A percentile compares a stretch with the other conserved stretches of the same genome.
Conservation (phyloP, 2,797 vertebrate genomes). For the Xiphorhynchus erythropygius region DNA sequence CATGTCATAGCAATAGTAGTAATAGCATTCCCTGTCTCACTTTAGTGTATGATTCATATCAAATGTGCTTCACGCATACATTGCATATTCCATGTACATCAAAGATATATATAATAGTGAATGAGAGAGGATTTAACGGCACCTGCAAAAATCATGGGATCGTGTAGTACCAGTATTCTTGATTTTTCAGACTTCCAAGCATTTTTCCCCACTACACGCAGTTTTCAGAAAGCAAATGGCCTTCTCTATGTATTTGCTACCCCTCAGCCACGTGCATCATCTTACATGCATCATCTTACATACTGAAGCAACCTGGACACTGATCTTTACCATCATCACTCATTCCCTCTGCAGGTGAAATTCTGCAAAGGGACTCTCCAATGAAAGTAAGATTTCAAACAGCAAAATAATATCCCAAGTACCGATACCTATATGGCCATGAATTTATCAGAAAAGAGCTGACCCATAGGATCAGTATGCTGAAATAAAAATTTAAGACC, state of each 20-base stretch:
- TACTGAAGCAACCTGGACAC: not conserved
- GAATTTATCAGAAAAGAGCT: not conserved
- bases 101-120: not conserved
- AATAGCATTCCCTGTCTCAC: not conserved
- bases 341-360: not conserved
- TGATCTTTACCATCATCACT: not conserved
- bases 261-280: not conserved
- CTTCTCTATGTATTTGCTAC: not conserved
- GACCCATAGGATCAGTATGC: not conserved
- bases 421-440: not conserved
- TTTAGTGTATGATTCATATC: not conserved
- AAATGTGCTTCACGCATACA: not conserved
- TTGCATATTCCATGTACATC: not conserved
- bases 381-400: not conserved
- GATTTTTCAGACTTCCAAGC: not conserved
- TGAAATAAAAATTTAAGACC: not conserved
- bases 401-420: not conserved
- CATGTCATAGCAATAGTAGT: not conserved
- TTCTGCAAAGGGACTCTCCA: not conserved
- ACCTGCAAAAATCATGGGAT: not conserved
- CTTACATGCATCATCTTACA: not conserved
- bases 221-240: not conserved
- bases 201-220: not conserved
- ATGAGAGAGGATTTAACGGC: not conserved
- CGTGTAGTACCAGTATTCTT: not conserved